Conservation (phyloP, 2,113 vertebrate species). For the Azemiops feae region DNA sequence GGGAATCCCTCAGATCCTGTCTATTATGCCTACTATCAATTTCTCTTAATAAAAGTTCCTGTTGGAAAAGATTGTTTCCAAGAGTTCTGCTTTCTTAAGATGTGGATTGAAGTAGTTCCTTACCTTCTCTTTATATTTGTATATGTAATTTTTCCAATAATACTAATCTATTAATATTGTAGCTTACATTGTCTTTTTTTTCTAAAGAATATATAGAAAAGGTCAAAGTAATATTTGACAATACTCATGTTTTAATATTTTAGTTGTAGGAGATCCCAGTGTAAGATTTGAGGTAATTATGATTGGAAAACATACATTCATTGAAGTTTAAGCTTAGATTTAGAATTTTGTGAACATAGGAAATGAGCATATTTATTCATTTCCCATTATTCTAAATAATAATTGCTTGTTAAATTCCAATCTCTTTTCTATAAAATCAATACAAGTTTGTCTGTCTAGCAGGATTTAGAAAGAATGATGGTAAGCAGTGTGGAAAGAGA, state of each 20-base stretch:
- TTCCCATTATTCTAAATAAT: not conserved
- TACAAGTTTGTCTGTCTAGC: not conserved
- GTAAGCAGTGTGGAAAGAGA: not conserved
- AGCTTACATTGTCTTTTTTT: not conserved
- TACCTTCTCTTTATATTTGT: not conserved
- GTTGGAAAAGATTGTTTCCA: no score
- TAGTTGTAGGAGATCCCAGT: not conserved
- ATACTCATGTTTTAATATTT: not conserved
- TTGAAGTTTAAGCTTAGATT: not conserved
- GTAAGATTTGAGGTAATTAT: not conserved
- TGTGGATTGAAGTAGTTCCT: no score
- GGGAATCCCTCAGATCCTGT: no score
- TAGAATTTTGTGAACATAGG: not conserved
- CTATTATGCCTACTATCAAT: no score
- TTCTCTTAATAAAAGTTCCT: no score
- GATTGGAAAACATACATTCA: not conserved
- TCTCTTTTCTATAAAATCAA: not conserved
- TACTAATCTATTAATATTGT: not conserved
- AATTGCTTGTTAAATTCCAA: not conserved
- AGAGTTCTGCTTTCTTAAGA: no score
- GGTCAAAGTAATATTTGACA: not conserved
- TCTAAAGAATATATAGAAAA: not conserved
- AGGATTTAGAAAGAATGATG: not conserved
- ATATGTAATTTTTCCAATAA: not conserved
- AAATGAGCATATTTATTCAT: not conserved